Percentiles rank a stretch among this genome's conserved stretches.
Conservation (phyloP, 2,113 vertebrate genomes). For the Rhombomys opimus region DNA sequence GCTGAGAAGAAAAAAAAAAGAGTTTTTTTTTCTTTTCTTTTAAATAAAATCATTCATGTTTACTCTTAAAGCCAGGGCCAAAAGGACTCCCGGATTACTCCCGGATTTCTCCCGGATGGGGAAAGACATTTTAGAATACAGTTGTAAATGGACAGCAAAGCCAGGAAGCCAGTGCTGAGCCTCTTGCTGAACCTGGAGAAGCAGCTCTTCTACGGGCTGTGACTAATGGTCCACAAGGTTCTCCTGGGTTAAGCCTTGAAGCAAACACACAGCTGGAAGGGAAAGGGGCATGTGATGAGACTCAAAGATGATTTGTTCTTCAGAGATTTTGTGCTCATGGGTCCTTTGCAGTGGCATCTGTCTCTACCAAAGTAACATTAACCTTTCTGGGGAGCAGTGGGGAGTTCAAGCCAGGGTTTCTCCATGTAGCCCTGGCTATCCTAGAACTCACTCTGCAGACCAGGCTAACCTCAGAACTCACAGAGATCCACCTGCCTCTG, state of each 20-base stretch:
- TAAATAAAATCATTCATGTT: conserved; percentile 11
- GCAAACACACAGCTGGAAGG: conserved; percentile 50
- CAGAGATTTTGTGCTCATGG: not conserved
- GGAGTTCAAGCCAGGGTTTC: not conserved
- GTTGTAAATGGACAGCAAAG: not conserved
- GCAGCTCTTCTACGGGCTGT: not conserved
- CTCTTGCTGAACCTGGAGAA: not conserved
- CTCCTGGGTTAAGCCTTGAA: conserved; percentile 49
- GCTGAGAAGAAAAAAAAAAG: not conserved
- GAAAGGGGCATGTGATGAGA: not conserved
- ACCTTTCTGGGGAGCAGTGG: too few relatives aligned
- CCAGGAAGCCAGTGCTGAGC: not conserved
- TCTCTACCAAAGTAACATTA: not conserved
- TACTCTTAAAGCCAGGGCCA: conserved; percentile 23
- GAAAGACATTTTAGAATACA: conserved; percentile 58
- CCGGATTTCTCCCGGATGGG: conserved; percentile 15
- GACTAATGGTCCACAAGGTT: not conserved
- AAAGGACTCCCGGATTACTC: conserved; percentile 4
- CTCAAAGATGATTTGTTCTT: not conserved
- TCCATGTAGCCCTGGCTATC: not conserved
- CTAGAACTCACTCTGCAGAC: not conserved
- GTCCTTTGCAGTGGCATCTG: conserved; percentile 26
- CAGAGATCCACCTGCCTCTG: not conserved
- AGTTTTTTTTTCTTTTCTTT: not conserved
- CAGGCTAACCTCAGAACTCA: not conserved